phyloP scores from a whole-genome alignment of 2,113 vertebrate genomes.

The Xiphophorus maculatus region DNA sequence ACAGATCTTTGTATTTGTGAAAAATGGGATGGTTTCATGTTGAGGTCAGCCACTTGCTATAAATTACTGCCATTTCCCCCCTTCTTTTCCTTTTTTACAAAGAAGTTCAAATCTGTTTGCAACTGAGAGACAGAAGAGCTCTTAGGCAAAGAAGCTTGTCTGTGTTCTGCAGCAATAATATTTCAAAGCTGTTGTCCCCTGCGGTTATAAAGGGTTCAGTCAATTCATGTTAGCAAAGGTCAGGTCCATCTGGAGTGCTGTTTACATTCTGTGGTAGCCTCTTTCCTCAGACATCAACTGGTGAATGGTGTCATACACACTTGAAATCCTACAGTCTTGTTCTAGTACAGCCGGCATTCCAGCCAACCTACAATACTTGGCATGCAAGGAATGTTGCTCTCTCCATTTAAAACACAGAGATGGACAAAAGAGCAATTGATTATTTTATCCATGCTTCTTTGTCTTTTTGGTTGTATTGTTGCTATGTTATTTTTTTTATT shows the following conservation, averaged over 20 bases:
- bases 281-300: constrained; percentile 41
- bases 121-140: constrained; percentile 33
- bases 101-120: constrained; percentile 35
- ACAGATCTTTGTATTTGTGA: constrained; percentile 29
- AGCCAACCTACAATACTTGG: constrained; percentile 62
- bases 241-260: constrained; percentile 68
- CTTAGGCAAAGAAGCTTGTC: constrained; percentile 35
- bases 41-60: constrained; percentile 34
- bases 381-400: constrained; percentile 64
- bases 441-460: constrained; percentile 53
- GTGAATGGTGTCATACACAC: constrained; percentile 53
- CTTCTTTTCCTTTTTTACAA: background rate
- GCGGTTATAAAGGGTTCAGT: constrained; percentile 58
- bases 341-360: constrained; percentile 64
- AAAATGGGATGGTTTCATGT: constrained; percentile 23
- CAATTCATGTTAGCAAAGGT: constrained; percentile 68
- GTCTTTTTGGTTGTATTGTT: constrained; percentile 36
- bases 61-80: constrained; percentile 45
- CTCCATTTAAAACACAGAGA: constrained; percentile 43
- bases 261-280: constrained; percentile 69
- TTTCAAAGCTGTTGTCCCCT: constrained; percentile 64
- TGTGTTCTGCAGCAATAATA: constrained; percentile 62
- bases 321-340: constrained; percentile 59
- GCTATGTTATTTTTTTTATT: constrained; percentile 18
- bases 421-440: constrained; percentile 62